Evolutionary conservation across 1,140 invertebrate species (phyloP).

Genomic region (Neodiprion pinetum): DNA sequence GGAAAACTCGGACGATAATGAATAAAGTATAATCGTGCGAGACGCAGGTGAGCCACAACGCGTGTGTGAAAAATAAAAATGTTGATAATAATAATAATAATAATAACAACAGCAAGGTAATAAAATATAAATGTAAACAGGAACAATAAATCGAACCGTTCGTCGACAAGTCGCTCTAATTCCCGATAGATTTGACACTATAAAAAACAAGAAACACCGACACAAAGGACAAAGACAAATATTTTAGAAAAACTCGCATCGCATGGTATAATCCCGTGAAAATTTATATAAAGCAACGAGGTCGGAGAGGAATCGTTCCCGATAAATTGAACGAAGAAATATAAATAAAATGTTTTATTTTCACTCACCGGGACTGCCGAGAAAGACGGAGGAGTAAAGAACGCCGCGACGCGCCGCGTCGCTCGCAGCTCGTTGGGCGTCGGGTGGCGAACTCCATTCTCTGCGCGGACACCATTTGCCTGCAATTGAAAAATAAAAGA

Average conservation of each 20-base stretch:
- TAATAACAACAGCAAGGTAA: too few relatives aligned
- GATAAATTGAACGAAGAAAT: conserved; percentile 6
- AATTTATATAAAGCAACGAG: too few relatives aligned
- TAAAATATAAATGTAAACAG: too few relatives aligned
- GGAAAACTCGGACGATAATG: background rate
- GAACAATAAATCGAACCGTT: too few relatives aligned
- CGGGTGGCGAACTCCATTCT: conserved; percentile 86
- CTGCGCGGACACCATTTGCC: conserved; percentile 88
- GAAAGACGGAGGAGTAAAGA: conserved; percentile 87
- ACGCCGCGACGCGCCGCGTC: conserved; percentile 80
- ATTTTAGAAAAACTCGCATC: too few relatives aligned
- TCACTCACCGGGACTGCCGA: conserved; percentile 86
- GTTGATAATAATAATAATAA: too few relatives aligned
- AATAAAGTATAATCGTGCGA: background rate
- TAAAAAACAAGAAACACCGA: too few relatives aligned
- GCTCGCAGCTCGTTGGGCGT: conserved; percentile 71
- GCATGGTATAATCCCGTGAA: too few relatives aligned
- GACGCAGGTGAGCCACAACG: background rate
- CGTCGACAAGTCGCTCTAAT: too few relatives aligned
- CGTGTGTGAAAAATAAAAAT: background rate
- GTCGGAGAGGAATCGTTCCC: background rate
- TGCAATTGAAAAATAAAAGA: conserved; percentile 62
- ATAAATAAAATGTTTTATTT: conserved; percentile 47
- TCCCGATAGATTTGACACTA: too few relatives aligned
- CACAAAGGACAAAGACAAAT: too few relatives aligned